phyloP scores from a whole-genome alignment of 2,888 invertebrate species.

The Galerucella calmariensis region DNA sequence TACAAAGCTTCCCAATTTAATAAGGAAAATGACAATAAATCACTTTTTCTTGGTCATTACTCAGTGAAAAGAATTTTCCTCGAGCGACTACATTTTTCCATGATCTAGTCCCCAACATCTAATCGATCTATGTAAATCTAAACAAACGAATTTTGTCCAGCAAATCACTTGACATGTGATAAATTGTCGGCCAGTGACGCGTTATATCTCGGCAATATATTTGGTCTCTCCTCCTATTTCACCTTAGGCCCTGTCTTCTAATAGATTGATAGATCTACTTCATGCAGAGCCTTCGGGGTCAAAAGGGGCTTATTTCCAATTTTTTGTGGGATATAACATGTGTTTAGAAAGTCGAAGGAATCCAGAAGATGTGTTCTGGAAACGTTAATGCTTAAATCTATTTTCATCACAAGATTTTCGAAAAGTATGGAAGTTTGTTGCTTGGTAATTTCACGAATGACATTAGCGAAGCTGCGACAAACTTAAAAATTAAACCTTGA shows the following conservation, averaged over 20 bases:
- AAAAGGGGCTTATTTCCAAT: background rate
- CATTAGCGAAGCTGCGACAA: too few relatives aligned
- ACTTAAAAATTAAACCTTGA: too few relatives aligned
- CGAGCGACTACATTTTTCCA: conserved; percentile 22
- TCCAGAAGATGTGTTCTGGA: too few relatives aligned
- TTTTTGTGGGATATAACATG: too few relatives aligned
- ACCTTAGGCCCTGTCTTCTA: conserved; percentile 28
- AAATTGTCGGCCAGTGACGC: conserved; percentile 32
- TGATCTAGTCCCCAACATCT: conserved; percentile 9
- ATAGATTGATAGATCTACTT: conserved; percentile 32
- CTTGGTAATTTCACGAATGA: too few relatives aligned
- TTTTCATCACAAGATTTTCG: too few relatives aligned
- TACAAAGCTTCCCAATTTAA: background rate
- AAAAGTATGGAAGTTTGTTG: too few relatives aligned
- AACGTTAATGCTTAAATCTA: too few relatives aligned
- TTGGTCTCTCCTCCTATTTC: conserved; percentile 25
- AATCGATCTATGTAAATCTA: conserved; percentile 36
- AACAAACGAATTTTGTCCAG: conserved; percentile 35
- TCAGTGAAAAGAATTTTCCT: conserved; percentile 13
- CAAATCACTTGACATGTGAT: conserved; percentile 34
- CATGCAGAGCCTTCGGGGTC: conserved; percentile 12
- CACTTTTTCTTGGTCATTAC: background rate
- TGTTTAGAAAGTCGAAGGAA: too few relatives aligned
- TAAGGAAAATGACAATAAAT: background rate
- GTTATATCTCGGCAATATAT: conserved; percentile 35